These are phyloP conservation scores for Erynnis tages DNA, from an alignment of 2,888 invertebrate genomes.

Conservation along the genomic window DNA sequence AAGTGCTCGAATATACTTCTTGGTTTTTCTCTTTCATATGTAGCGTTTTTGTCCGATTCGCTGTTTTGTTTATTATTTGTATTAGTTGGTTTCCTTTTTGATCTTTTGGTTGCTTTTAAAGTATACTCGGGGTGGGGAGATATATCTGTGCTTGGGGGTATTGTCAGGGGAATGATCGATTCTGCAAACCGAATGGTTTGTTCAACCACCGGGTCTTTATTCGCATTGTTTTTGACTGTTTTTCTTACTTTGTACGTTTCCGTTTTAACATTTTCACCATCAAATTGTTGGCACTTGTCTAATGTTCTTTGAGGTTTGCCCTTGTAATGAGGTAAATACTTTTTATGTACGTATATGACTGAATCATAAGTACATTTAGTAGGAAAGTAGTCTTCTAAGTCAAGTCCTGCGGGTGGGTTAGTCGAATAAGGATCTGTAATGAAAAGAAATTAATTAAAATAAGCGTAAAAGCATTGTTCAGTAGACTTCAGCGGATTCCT, in stretches of 20 bases:
- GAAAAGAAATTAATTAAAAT: background rate
- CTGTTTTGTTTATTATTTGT: slow-evolving; percentile 16
- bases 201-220: slow-evolving; percentile 51
- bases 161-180: slow-evolving; percentile 57
- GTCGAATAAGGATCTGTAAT: slow-evolving; percentile 4
- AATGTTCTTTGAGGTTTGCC: slow-evolving; percentile 27
- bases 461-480: background rate
- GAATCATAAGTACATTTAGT: slow-evolving; percentile 55
- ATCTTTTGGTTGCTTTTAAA: slow-evolving; percentile 53
- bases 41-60: slow-evolving; percentile 32
- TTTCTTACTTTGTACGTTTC: slow-evolving; percentile 33
- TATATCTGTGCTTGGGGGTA: slow-evolving; percentile 51
- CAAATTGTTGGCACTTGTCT: slow-evolving; percentile 51
- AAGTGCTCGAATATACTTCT: slow-evolving; percentile 47
- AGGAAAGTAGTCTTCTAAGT: slow-evolving; percentile 59
- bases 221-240: slow-evolving; percentile 33
- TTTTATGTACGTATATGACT: slow-evolving; percentile 63
- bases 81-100: slow-evolving; percentile 38
- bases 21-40: slow-evolving; percentile 42
- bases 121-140: slow-evolving; percentile 50
- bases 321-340: slow-evolving; percentile 39
- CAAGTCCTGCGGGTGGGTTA: slow-evolving; percentile 45
- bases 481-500: background rate
- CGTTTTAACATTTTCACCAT: slow-evolving; percentile 36
- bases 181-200: slow-evolving; percentile 65